Evolutionary conservation across 2,113 vertebrate species (phyloP).

Genomic region (Pipa parva): DNA sequence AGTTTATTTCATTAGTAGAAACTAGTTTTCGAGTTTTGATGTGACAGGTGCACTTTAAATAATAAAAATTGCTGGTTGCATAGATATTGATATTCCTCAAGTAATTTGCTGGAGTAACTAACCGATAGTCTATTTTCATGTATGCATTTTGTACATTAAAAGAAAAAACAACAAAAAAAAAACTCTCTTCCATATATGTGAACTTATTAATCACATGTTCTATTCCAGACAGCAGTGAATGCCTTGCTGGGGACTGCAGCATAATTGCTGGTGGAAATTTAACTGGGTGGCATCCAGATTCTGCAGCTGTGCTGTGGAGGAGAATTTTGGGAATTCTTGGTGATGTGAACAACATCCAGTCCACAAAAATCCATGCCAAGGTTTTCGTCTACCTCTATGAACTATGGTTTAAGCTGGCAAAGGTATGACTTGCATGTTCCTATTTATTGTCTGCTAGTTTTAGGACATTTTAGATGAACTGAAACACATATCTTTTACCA

Average conservation of each 20-base stretch:
- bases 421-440: no score
- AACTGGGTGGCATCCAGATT: conserved; percentile 91
- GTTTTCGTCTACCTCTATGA: conserved; percentile 89
- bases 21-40: no score
- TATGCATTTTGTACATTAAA: neutral
- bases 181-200: neutral
- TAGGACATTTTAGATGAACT: no score
- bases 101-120: no score
- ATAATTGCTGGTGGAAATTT: conserved; percentile 94
- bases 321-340: conserved; percentile 93
- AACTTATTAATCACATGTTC: neutral
- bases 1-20: no score
- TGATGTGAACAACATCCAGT: conserved; percentile 89
- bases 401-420: conserved; percentile 93
- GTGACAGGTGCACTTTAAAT: no score
- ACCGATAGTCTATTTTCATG: no score
- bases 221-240: conserved; percentile 85
- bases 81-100: no score
- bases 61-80: no score
- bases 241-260: conserved; percentile 88
- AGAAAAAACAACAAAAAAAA: neutral
- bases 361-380: conserved; percentile 88
- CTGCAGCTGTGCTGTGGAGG: conserved; percentile 92
- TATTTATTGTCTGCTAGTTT: no score
- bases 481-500: no score